phyloP scores from a whole-genome alignment of 2,888 invertebrate genomes.

The Epirrhoe alternata region DNA sequence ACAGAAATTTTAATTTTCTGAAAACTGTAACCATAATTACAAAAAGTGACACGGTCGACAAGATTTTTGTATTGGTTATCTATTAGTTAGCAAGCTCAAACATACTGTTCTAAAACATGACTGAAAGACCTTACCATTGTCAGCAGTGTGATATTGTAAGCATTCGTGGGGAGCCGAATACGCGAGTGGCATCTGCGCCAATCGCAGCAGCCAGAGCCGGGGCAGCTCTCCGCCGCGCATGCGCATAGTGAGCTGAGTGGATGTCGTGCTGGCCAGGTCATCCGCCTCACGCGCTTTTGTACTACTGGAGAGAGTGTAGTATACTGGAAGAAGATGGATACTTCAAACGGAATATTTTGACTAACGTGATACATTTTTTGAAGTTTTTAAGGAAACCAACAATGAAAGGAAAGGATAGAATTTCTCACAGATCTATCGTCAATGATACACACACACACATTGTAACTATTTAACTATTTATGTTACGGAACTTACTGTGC shows the following conservation, averaged over 20 bases:
- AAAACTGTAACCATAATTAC: no score
- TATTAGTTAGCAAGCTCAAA: no score
- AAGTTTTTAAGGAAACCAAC: no score
- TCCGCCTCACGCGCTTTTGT: slow-evolving; percentile 67
- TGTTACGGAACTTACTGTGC: slow-evolving; percentile 86
- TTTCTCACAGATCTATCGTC: no score
- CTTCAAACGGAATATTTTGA: neutral
- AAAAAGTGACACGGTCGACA: no score
- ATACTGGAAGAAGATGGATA: slow-evolving; percentile 79
- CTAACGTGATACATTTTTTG: neutral
- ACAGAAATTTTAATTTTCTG: no score
- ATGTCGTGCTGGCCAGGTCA: slow-evolving; percentile 60
- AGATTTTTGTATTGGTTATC: no score
- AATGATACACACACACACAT: no score
- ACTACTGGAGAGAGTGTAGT: slow-evolving; percentile 86
- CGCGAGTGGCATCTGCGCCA: slow-evolving; percentile 91
- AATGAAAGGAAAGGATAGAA: no score
- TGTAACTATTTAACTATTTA: no score
- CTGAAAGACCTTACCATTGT: slow-evolving; percentile 78
- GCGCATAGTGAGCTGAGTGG: slow-evolving; percentile 81
- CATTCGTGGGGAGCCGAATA: slow-evolving; percentile 91
- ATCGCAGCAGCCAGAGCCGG: slow-evolving; percentile 91
- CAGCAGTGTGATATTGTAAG: slow-evolving; percentile 88
- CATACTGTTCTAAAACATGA: no score
- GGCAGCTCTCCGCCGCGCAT: slow-evolving; percentile 84